Evolutionary conservation across 2,888 invertebrate species (phyloP), one percentile per base, ranked within the genome.

Genomic region (Drosophila melanocephala): DNA sequence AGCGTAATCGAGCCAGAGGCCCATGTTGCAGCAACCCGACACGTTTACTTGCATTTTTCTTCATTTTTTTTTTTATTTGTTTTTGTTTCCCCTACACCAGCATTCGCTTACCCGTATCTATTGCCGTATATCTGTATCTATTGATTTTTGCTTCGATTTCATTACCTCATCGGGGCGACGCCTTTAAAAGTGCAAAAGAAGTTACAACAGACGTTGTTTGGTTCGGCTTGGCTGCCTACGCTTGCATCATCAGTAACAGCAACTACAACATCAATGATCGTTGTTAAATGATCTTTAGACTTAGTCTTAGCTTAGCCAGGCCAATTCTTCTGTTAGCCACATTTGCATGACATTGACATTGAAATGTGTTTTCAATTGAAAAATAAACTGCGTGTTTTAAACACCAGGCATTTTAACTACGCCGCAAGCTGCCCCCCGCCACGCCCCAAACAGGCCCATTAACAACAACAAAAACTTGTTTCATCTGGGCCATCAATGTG

Each of bases 141-240:
- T 81, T 70, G 73, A 65, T 73, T 50, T 47, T 68, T 61, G 84
- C 62, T 74, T 82, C 89, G 82, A 89, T 85, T 86, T 75, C 86
- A 83, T 87, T 89, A 87, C 88, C 90, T 87, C 88, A 89, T 87
- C 83, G 83, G 14, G 86, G 61, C 79, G 64, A 75, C 89, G 81
- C 86, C 86, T 89, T 82, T 71, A 81, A 79, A 64, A 87, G 76
- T 74, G 71, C 83, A 69, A 57, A 26, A 84, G 87, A 87, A 75
- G 81, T 89, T 88, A 74, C 86, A 82, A 89, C 73, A 86, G 82
- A 44, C 39, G 28, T 30, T 53, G 61, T 56, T 66, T 71, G 76
- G 75, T 80, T 87, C 81, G 62, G 84, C 80, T 75, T 77, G 58
- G 70, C 47, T 89, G 84, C 82, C 72, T 44, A 37, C 69, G 58